phyloP scores from a whole-genome alignment of 2,113 vertebrate genomes.

The Phalacrocorax carbo region DNA sequence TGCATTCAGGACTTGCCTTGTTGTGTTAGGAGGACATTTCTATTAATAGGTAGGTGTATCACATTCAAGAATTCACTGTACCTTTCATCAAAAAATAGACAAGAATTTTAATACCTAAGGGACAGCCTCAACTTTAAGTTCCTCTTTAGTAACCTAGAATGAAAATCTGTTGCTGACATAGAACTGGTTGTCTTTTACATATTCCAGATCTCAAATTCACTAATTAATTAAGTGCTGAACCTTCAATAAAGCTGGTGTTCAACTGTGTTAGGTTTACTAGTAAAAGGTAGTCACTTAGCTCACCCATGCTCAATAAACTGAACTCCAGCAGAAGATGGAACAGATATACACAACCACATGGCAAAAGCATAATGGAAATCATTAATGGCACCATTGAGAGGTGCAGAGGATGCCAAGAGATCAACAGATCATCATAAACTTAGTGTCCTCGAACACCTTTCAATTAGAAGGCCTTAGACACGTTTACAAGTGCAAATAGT shows the following conservation, averaged over 20 bases:
- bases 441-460: neutral
- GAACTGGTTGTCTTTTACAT: neutral
- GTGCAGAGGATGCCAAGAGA: neutral
- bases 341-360: neutral
- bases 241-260: neutral
- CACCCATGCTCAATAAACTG: neutral
- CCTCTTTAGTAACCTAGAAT: accelerated
- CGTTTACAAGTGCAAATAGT: neutral
- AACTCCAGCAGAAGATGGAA: neutral
- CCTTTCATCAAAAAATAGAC: neutral
- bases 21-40: neutral
- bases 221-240: neutral
- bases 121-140: neutral
- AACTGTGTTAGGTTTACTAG: neutral
- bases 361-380: neutral
- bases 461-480: neutral
- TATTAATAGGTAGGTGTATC: neutral
- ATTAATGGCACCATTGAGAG: neutral
- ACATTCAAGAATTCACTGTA: neutral
- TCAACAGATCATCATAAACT: neutral
- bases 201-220: neutral
- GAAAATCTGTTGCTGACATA: neutral
- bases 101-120: neutral
- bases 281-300: neutral
- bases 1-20: neutral